phyloP scores from a whole-genome alignment of 2,888 invertebrate species.

The Tenthredo notha region DNA sequence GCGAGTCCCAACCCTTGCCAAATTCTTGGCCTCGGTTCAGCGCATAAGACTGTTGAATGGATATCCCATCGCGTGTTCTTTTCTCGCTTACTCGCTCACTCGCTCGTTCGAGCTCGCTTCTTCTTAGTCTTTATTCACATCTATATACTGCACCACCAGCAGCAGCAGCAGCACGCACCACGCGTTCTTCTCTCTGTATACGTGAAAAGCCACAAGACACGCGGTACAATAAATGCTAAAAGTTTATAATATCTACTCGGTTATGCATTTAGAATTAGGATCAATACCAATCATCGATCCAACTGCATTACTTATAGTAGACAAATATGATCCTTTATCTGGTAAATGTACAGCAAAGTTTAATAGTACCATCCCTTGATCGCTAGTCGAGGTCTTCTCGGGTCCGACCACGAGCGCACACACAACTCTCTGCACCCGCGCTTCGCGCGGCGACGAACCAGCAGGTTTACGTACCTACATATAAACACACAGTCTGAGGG shows the following conservation, averaged over 20 bases:
- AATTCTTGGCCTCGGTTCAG: conserved; percentile 47
- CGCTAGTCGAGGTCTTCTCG: not conserved
- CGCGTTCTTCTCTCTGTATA: conserved; percentile 56
- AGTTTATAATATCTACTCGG: not conserved
- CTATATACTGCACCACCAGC: conserved; percentile 62
- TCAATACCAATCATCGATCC: not conserved
- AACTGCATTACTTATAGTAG: too few relatives aligned
- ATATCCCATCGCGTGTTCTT: conserved; percentile 25
- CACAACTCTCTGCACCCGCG: not conserved
- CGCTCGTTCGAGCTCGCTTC: not conserved
- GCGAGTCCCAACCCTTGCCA: conserved; percentile 40
- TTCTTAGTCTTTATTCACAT: conserved; percentile 60
- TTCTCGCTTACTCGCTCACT: not conserved
- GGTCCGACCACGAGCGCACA: not conserved
- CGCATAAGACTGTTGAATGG: conserved; percentile 49
- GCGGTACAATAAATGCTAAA: conserved; percentile 58
- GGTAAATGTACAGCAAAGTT: conserved; percentile 64
- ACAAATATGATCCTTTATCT: not conserved
- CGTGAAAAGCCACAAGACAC: conserved; percentile 44
- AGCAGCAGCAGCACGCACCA: conserved; percentile 72
- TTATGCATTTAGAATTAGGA: not conserved
- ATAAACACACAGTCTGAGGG: not conserved
- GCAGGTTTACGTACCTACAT: not conserved
- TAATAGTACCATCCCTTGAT: conserved; percentile 64
- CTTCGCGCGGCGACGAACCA: not conserved